A percentile compares a stretch with the other conserved stretches of the same genome.
These are phyloP conservation scores for Pseudeuparius sepicola DNA, from an alignment of 2,888 invertebrate genomes.

Conservation along the genomic window DNA sequence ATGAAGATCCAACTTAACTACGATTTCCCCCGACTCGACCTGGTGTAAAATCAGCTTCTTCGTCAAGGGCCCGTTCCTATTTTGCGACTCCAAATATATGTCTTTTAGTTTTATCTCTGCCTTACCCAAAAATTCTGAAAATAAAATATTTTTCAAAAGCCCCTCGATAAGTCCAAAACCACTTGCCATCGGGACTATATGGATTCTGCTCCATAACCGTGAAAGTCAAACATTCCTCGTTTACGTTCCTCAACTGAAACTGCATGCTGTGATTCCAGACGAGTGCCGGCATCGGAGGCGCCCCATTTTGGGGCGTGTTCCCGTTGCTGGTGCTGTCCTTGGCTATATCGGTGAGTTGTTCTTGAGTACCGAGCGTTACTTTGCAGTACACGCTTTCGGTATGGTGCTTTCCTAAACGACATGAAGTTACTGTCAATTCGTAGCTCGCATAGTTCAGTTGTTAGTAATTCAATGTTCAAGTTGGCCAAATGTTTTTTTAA, in stretches of 20 bases:
- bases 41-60: constrained; percentile 56
- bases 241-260: constrained; percentile 58
- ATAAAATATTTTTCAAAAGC: too few relatives aligned
- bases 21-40: constrained; percentile 58
- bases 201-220: constrained; percentile 61
- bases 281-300: constrained; percentile 38
- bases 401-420: constrained; percentile 43
- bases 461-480: too few relatives aligned
- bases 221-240: constrained; percentile 58
- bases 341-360: constrained; percentile 53
- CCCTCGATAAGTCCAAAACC: neutral
- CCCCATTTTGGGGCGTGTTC: constrained; percentile 29
- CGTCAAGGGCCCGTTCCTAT: constrained; percentile 51
- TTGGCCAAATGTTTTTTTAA: too few relatives aligned
- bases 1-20: constrained; percentile 60
- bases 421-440: too few relatives aligned
- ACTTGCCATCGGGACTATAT: constrained; percentile 62
- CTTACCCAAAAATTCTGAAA: constrained; percentile 58
- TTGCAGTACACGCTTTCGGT: constrained; percentile 60
- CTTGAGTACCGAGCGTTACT: constrained; percentile 61
- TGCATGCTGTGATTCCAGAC: constrained; percentile 70
- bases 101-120: constrained; percentile 58
- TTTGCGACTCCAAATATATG: constrained; percentile 47
- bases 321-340: constrained; percentile 43
- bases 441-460: too few relatives aligned